phyloP scores from a whole-genome alignment of 2,888 invertebrate species.

The Apoda limacodes region DNA sequence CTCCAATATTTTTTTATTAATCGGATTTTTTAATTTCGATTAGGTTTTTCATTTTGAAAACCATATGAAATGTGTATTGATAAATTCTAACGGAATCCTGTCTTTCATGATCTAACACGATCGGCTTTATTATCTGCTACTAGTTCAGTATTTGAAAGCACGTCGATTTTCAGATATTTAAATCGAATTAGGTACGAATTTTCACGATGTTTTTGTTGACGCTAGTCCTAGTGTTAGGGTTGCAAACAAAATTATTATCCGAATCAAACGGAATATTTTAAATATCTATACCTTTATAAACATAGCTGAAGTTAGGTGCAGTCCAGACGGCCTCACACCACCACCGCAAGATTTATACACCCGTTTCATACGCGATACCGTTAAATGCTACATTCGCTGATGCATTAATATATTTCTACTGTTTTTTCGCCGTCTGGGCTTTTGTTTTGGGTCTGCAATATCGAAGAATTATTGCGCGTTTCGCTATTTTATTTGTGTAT shows the following conservation, averaged over 20 bases:
- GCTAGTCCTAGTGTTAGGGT: constrained; percentile 35
- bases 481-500: too few species aligned
- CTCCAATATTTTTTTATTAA: too few species aligned
- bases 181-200: too few species aligned
- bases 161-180: too few species aligned
- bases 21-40: too few species aligned
- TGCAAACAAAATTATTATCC: constrained; percentile 63
- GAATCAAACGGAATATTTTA: constrained; percentile 70
- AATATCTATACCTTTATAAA: constrained; percentile 61
- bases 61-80: too few species aligned
- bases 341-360: constrained; percentile 60
- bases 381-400: constrained; percentile 54
- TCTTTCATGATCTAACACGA: too few species aligned
- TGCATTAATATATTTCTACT: constrained; percentile 48
- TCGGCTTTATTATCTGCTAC: too few species aligned
- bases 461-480: constrained; percentile 31
- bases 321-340: constrained; percentile 52
- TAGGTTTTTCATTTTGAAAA: too few species aligned
- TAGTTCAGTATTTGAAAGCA: too few species aligned
- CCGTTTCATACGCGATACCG: constrained; percentile 39
- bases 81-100: too few species aligned
- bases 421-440: constrained; percentile 49
- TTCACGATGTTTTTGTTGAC: constrained; percentile 49
- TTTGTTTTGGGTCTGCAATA: constrained; percentile 47
- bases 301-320: constrained; percentile 38